Conservation (phyloP, 2,113 vertebrate genomes). For the Pseudorasbora parva region DNA sequence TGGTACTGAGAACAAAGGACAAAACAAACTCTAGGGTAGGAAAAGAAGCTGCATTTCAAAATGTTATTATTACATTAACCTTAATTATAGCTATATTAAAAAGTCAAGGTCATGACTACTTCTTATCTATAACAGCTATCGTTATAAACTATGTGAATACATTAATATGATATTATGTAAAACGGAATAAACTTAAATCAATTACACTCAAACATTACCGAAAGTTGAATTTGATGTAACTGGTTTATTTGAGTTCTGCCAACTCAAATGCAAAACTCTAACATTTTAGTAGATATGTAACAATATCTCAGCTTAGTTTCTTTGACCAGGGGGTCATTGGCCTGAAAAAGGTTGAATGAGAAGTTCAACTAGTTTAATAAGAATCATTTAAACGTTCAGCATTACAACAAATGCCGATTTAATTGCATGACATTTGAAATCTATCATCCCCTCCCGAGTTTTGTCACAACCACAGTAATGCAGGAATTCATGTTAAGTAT, state of each 20-base stretch:
- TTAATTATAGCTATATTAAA: no score
- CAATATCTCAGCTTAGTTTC: background rate
- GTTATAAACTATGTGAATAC: no score
- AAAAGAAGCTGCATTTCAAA: background rate
- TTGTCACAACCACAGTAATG: background rate
- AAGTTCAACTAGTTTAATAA: background rate
- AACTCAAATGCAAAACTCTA: no score
- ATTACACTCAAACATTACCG: no score
- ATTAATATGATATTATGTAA: no score
- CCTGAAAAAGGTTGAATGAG: background rate
- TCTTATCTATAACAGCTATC: background rate
- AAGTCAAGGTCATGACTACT: no score
- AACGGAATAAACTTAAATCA: no score
- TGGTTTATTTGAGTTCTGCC: no score
- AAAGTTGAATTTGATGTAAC: no score
- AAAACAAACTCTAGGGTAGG: background rate
- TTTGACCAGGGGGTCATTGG: background rate
- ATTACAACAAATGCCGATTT: background rate
- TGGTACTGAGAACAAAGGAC: background rate
- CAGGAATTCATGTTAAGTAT: conserved; percentile 16
- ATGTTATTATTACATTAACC: background rate
- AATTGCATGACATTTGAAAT: background rate
- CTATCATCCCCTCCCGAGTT: no score
- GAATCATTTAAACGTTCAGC: background rate
- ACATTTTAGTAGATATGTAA: background rate